Evolutionary conservation across 2,797 vertebrate species (phyloP), one percentile per base, ranked within the genome.

Genomic region (Euphonia xanthogaster): DNA sequence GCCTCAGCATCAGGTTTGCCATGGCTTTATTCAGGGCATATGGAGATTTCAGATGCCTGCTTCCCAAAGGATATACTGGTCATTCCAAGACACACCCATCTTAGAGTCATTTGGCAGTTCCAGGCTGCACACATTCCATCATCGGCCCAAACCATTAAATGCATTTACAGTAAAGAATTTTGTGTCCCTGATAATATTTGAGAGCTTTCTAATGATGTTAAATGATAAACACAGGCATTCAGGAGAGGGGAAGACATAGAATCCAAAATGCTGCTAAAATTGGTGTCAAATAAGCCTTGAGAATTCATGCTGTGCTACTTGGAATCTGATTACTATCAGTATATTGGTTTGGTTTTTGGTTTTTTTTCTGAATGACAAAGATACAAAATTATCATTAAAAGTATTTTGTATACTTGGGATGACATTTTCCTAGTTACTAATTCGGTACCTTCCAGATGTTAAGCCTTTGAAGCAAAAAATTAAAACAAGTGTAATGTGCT

Each of bases 401-500:
- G 9, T 77, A 80, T 71, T 61, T 63, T 25, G 50, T 88, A 63
- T 93, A 90, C 73, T 91, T 74, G 27, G 33, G 42, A 67, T 88
- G 61, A 81, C 71, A 93, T 95, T 94, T 95, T 95, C 44, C 63
- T 35, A 8, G 42, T 45, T 91, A 47, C 53, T 93, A 89, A 89
- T 96, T 94, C n/a, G 51, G 47, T 67, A 79, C 70, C 76, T 92
- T 95, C 86, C 97, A 97, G 86, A 92, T 97, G 91, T 95, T 91
- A 88, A 84, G 86, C 86, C 91, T 95, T 79, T 91, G 93, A 97
- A 95, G 90, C 94, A 98, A 97, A 97, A 97, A 94, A 96, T 70
- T 88, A 77, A 93, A 96, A 94, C 93, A 96, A 96, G 73, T 85
- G 74, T 96, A 87, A 91, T 47, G 39, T 85, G 45, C 93, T 97